A percentile compares a stretch with the other conserved stretches of the same genome.
These are phyloP conservation scores for Eurytoma adleriae DNA, from an alignment of 2,888 invertebrate genomes.

Conservation along the genomic window DNA sequence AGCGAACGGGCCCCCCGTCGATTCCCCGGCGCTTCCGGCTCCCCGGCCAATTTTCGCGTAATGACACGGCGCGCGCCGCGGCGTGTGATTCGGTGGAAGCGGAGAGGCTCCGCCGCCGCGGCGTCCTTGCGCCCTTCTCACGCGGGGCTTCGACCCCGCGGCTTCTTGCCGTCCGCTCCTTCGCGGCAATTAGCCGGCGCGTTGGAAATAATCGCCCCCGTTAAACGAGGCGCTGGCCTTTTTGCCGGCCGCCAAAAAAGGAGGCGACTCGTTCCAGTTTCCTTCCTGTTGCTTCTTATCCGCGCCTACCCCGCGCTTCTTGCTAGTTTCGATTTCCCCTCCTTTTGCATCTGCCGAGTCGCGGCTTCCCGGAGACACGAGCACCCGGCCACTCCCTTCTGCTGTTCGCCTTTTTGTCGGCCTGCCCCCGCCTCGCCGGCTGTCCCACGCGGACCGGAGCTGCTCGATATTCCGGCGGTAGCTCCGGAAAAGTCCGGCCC, in stretches of 20 bases:
- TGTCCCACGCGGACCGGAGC: background rate
- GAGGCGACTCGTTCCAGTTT: no score
- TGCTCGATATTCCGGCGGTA: slow-evolving; percentile 19
- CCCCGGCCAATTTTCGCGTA: slow-evolving; percentile 49
- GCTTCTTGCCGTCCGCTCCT: background rate
- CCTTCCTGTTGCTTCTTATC: slow-evolving; percentile 12
- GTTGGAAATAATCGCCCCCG: slow-evolving; percentile 39
- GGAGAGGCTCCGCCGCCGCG: background rate
- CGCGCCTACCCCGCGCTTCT: slow-evolving; percentile 17
- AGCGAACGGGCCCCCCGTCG: slow-evolving; percentile 36
- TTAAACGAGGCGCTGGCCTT: slow-evolving; percentile 41
- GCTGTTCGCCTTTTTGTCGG: slow-evolving; percentile 6
- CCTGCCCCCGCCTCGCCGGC: background rate
- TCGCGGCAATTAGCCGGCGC: slow-evolving; percentile 27
- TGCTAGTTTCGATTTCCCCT: background rate
- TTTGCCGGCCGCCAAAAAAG: background rate
- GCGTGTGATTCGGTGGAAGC: background rate
- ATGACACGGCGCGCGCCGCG: slow-evolving; percentile 53
- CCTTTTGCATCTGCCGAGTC: background rate
- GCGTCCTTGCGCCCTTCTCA: slow-evolving; percentile 1
- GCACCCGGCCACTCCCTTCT: slow-evolving; percentile 16
- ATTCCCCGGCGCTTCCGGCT: slow-evolving; percentile 48
- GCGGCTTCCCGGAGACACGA: background rate
- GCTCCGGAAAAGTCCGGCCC: background rate
- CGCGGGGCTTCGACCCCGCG: slow-evolving; percentile 18